Percentiles rank a stretch among this genome's conserved stretches.
phyloP scores from a whole-genome alignment of 2,113 vertebrate species.

The Eidolon helvum region DNA sequence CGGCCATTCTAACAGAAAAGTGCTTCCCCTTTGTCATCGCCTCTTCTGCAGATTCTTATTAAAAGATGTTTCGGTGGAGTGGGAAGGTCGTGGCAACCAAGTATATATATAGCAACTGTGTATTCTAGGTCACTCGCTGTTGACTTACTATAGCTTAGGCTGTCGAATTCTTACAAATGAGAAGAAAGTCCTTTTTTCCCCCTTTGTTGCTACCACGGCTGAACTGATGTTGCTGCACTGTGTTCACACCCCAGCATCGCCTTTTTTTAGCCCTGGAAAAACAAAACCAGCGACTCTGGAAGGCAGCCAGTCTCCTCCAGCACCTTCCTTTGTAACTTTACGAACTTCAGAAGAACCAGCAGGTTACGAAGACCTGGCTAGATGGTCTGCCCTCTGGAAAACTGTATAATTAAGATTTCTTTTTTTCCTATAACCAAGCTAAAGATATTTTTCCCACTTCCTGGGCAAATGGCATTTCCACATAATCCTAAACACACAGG shows the following conservation, averaged over 20 bases:
- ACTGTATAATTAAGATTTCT: conserved; percentile 53
- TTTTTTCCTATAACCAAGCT: conserved; percentile 38
- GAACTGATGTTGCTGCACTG: not conserved
- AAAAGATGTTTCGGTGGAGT: not conserved
- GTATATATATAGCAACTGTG: not conserved
- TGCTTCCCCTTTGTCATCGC: too few relatives aligned
- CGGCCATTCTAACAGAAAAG: not conserved
- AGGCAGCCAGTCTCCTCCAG: conserved; percentile 22
- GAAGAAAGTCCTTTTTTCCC: not conserved
- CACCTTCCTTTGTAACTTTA: conserved; percentile 53
- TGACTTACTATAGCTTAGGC: not conserved
- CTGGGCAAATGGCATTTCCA: conserved; percentile 44
- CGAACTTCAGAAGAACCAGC: conserved; percentile 46
- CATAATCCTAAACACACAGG: conserved; percentile 27
- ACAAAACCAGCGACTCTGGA: conserved; percentile 50
- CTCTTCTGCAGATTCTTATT: not conserved
- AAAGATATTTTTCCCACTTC: conserved; percentile 63
- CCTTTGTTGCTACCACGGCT: not conserved
- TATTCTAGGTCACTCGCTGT: not conserved
- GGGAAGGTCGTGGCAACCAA: not conserved
- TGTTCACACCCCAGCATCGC: not conserved
- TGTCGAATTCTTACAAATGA: not conserved
- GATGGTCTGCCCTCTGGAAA: conserved; percentile 25
- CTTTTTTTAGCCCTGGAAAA: conserved; percentile 41
- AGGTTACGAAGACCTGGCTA: not conserved